Evolutionary conservation across 2,888 invertebrate species (phyloP).

Genomic region (Napeogenes sylphis): DNA sequence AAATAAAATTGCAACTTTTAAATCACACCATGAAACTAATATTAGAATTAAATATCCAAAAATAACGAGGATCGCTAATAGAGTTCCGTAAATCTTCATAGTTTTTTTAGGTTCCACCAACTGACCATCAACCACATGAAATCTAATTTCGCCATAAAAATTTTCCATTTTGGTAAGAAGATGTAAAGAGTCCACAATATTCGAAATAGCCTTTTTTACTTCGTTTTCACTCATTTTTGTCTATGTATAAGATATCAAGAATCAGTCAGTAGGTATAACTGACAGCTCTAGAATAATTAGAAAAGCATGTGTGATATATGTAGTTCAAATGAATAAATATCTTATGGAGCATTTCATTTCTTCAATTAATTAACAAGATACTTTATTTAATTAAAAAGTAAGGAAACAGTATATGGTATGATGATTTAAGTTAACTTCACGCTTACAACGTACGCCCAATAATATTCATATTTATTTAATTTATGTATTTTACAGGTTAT

Average conservation of each 20-base stretch:
- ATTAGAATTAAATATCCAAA: constrained; percentile 27
- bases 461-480: too few relatives aligned
- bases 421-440: too few relatives aligned
- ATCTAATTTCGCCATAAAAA: constrained; percentile 48
- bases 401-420: too few relatives aligned
- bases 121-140: constrained; percentile 35
- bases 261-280: not conserved
- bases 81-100: constrained; percentile 40
- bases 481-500: too few relatives aligned
- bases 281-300: too few relatives aligned
- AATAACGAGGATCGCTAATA: constrained; percentile 30
- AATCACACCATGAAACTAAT: constrained; percentile 23
- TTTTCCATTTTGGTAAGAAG: constrained; percentile 37
- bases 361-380: too few relatives aligned
- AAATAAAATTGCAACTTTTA: constrained; percentile 27
- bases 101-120: constrained; percentile 35
- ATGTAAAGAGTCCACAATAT: constrained; percentile 34
- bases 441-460: too few relatives aligned
- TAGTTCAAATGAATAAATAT: too few relatives aligned
- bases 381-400: too few relatives aligned
- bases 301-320: too few relatives aligned
- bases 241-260: not conserved
- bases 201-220: constrained; percentile 13
- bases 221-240: constrained; percentile 8
- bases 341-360: too few relatives aligned